Evolutionary conservation across 2,888 invertebrate genomes (phyloP), one percentile per base, ranked within the genome.

Genomic region (Matsumyia berberina): DNA sequence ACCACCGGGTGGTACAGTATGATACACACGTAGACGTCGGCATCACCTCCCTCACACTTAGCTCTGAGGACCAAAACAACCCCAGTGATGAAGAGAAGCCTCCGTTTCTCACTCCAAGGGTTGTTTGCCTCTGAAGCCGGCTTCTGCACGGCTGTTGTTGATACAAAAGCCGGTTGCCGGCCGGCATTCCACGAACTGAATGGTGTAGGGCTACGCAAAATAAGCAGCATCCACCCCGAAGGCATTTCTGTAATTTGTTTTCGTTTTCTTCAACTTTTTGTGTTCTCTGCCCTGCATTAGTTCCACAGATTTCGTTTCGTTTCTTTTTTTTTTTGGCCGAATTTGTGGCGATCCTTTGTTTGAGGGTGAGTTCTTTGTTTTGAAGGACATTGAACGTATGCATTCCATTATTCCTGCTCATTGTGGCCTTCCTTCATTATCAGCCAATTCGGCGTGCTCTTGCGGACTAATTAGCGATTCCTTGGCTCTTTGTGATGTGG

Each of bases 371-470:
- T 39, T 60, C 51, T 67, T 69, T 73, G 49, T 67, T 49, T 51
- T 69, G 66, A 74, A 80, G 80, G 74, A 80, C 79, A 80, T 76
- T 80, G 85, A 85, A 85, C 74, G 79, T 80, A 74, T 80, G 80
- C 85, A 69, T 55, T 57, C 57, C 79, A 60, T 73, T 67, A 55
- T 73, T 72, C 60, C 17, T 29, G 64, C 37, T 67, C 62, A 72
- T 73, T 83, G 82, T 62, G 69, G 74, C 60, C 57, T 31, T 62
- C 51, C 55, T n/a, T 19, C 60, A 44, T 72, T 42, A 66, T 57
- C 66, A 60, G 83, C 70, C 76, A 70, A 76, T 81, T 64, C n/a
- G 44, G 53, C 44, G 58, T 46, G 49, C 37, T 66, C 62, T 42
- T 37, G 73, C 53, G 39, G 64, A 53, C 80, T 80, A 85, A 85